Conservation (phyloP, 1,140 invertebrate genomes). For the Rhyacophila brunnea region DNA sequence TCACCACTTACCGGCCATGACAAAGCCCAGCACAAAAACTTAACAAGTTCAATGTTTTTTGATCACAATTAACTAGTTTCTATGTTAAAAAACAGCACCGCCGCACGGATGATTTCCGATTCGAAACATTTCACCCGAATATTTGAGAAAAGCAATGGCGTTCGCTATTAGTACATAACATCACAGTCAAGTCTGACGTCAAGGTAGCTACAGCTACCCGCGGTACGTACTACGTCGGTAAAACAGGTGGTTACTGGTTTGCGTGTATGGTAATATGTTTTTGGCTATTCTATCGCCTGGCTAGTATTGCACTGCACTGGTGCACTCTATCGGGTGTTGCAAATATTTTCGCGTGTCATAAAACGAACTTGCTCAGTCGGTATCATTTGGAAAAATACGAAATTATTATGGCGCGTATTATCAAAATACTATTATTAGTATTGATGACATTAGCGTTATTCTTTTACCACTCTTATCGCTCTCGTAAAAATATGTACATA, state of each 20-base stretch:
- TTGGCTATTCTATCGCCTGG: not conserved
- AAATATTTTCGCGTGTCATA: no score
- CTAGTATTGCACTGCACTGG: not conserved
- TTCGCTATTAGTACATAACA: constrained; percentile 49
- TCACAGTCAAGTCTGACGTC: constrained; percentile 23
- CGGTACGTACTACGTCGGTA: constrained; percentile 9
- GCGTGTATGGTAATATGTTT: not conserved
- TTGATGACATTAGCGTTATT: no score
- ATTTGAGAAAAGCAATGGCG: constrained; percentile 56
- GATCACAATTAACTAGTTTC: constrained; percentile 52
- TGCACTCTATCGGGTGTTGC: constrained; percentile 5
- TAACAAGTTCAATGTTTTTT: constrained; percentile 53
- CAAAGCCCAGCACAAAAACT: constrained; percentile 57
- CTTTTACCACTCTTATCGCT: no score
- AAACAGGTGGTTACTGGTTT: constrained; percentile 23
- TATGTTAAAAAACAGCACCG: constrained; percentile 55
- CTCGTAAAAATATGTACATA: no score
- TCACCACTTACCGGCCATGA: constrained; percentile 58
- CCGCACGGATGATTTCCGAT: constrained; percentile 54
- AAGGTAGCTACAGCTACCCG: constrained; percentile 3
- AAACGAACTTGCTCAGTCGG: not conserved
- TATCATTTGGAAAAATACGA: no score
- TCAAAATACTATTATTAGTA: no score
- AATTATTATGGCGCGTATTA: no score
- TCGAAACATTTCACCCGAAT: constrained; percentile 54